These are phyloP conservation scores for Crotalus horridus DNA, from an alignment of 2,113 vertebrate genomes.

Conservation along the genomic window DNA sequence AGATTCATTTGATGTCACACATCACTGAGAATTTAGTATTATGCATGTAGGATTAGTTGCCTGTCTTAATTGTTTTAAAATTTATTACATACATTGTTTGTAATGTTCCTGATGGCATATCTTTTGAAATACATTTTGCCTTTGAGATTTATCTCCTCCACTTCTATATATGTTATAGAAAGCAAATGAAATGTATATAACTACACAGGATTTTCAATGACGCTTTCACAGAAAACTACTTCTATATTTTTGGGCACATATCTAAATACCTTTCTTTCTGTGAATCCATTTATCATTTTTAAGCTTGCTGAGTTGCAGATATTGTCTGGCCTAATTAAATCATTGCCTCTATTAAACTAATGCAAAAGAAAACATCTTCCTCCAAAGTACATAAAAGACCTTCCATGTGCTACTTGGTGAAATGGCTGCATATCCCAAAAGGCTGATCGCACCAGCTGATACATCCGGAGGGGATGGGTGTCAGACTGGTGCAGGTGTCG, in stretches of 20 bases:
- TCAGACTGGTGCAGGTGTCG: slow-evolving; percentile 83
- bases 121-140: background rate
- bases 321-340: background rate
- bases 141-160: background rate
- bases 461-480: slow-evolving; percentile 81
- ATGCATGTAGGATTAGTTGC: background rate
- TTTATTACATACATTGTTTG: background rate
- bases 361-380: slow-evolving; percentile 60
- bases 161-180: background rate
- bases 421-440: slow-evolving; percentile 73
- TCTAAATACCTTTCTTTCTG: accelerated
- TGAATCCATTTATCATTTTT: background rate
- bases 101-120: background rate
- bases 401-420: slow-evolving; percentile 69
- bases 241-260: background rate
- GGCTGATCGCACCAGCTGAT: slow-evolving; percentile 73
- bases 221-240: background rate
- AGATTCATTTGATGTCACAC: background rate
- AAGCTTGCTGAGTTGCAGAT: background rate
- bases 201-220: background rate
- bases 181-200: background rate
- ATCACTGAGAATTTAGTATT: background rate
- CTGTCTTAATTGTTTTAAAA: background rate
- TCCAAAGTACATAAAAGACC: slow-evolving; percentile 59
- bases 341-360: background rate